These are phyloP conservation scores for Thunnus maccoyii DNA, from an alignment of 2,113 vertebrate species.

Conservation along the genomic window DNA sequence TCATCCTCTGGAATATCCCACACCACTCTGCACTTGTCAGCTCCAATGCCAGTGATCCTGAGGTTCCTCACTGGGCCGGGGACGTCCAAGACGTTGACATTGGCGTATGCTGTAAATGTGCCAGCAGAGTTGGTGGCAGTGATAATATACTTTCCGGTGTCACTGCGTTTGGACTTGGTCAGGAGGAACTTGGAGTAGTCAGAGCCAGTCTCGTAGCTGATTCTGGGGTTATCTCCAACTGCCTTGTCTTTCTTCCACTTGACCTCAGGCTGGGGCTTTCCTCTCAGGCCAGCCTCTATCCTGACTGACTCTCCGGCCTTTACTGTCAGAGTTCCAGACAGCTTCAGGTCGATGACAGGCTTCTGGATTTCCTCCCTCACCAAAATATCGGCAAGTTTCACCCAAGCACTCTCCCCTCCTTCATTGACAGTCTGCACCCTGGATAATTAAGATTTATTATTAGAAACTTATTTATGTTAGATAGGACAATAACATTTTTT, in stretches of 20 bases:
- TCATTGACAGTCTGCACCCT: conserved; percentile 96
- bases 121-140: conserved; percentile 95
- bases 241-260: conserved; percentile 95
- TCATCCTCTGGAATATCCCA: conserved; percentile 97
- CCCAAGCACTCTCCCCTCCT: conserved; percentile 96
- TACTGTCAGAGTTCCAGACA: conserved; percentile 91
- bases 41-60: conserved; percentile 91
- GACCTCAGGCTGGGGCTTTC: conserved; percentile 96
- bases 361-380: conserved; percentile 97
- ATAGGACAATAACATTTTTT: no score
- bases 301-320: conserved; percentile 95
- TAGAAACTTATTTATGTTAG: neutral
- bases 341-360: conserved; percentile 94
- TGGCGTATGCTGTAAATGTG: conserved; percentile 94
- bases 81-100: conserved; percentile 93
- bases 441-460: conserved; percentile 62
- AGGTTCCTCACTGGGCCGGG: conserved; percentile 94
- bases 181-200: conserved; percentile 93
- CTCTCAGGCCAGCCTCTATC: conserved; percentile 95
- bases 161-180: conserved; percentile 91
- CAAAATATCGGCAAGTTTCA: conserved; percentile 92
- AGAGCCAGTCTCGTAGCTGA: conserved; percentile 91
- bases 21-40: conserved; percentile 92
- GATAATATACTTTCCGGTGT: conserved; percentile 94
- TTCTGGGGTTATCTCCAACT: conserved; percentile 92